phyloP scores from a whole-genome alignment of 2,113 vertebrate genomes.

The Aythya baeri region DNA sequence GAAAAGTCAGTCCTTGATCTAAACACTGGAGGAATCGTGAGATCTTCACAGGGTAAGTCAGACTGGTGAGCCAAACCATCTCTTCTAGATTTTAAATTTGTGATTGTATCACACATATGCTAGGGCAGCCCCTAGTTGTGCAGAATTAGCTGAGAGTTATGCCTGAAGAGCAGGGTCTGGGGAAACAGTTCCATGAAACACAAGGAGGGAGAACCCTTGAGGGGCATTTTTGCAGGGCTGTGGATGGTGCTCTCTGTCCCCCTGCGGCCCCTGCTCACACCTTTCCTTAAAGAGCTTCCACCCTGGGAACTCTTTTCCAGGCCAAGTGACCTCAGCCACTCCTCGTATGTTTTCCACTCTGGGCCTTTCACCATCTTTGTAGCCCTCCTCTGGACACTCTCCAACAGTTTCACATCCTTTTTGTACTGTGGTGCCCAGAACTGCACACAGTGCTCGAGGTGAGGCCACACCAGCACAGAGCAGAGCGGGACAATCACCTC shows the following conservation, averaged over 20 bases:
- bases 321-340: too few species aligned
- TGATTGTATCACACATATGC: not conserved
- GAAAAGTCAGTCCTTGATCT: not conserved
- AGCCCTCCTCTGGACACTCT: too few species aligned
- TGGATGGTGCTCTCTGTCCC: not conserved
- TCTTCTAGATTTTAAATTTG: not conserved
- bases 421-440: too few species aligned
- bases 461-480: too few species aligned
- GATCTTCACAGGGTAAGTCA: not conserved
- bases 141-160: not conserved
- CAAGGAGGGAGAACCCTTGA: not conserved
- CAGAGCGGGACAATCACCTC: too few species aligned
- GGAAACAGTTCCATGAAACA: not conserved
- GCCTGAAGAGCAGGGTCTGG: not conserved
- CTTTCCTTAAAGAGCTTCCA: not conserved
- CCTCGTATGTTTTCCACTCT: too few species aligned
- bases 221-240: not conserved
- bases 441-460: too few species aligned
- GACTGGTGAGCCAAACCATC: not conserved
- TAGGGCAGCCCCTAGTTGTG: not conserved
- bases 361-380: too few species aligned
- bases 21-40: not conserved
- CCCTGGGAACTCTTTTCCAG: not conserved
- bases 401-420: too few species aligned
- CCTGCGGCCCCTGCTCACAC: not conserved